Percentiles rank a stretch among this genome's conserved stretches.
These are phyloP conservation scores for Montipora cactus DNA, from an alignment of 64 coral and sea anemone species.

Conservation along the genomic window DNA sequence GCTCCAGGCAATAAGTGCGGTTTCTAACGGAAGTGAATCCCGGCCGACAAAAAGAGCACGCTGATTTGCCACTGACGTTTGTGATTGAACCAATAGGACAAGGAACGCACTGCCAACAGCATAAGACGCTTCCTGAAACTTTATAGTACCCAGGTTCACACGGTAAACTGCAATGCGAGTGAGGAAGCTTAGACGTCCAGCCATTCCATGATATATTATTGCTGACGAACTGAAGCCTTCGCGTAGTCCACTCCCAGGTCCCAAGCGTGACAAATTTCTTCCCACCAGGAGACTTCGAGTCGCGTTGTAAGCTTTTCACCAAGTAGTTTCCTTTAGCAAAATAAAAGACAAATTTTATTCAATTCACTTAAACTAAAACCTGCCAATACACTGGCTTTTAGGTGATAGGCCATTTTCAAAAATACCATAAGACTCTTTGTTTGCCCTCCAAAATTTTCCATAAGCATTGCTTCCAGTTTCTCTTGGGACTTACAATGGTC, in stretches of 20 bases:
- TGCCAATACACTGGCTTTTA: too few relatives aligned
- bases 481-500: too few relatives aligned
- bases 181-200: constrained; percentile 45
- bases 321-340: constrained; percentile 73
- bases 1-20: constrained; percentile 64
- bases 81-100: constrained; percentile 79
- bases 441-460: too few relatives aligned
- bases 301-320: constrained; percentile 85
- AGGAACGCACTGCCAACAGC: constrained; percentile 81
- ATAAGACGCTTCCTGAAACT: constrained; percentile 60
- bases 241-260: constrained; percentile 72
- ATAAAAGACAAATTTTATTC: not conserved
- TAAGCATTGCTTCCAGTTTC: too few relatives aligned
- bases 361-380: too few relatives aligned
- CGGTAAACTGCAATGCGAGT: constrained; percentile 73
- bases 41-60: constrained; percentile 50
- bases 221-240: constrained; percentile 63
- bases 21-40: constrained; percentile 76
- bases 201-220: constrained; percentile 78
- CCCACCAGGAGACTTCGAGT: constrained; percentile 15
- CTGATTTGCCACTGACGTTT: constrained; percentile 50
- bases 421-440: too few relatives aligned
- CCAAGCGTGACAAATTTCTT: constrained; percentile 80
- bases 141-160: constrained; percentile 81
- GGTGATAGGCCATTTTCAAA: too few relatives aligned